phyloP scores from a whole-genome alignment of 2,888 invertebrate species.

The Eupelmus urozonus region DNA sequence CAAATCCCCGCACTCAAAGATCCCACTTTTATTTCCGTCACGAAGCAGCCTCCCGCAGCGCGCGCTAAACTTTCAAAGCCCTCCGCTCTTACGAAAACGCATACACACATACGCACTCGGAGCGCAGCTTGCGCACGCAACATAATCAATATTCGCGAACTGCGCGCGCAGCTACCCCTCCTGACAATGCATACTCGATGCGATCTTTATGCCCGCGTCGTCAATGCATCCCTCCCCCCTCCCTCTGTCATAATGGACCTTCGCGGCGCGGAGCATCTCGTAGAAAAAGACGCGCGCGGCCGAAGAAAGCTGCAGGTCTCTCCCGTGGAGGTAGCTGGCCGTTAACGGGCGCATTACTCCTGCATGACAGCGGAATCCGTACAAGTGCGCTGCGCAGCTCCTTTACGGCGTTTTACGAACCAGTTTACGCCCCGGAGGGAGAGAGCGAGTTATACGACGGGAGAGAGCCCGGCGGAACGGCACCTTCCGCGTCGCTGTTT shows the following conservation, averaged over 20 bases:
- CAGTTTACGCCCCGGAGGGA: constrained; percentile 44
- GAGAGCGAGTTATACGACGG: constrained; percentile 46
- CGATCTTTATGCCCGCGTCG: constrained; percentile 14
- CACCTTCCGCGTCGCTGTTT: constrained; percentile 48
- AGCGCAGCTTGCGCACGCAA: too few relatives aligned
- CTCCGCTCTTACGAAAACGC: too few relatives aligned
- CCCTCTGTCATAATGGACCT: constrained; percentile 2
- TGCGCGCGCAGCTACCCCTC: too few relatives aligned
- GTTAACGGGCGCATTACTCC: constrained; percentile 52
- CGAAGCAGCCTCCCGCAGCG: too few relatives aligned
- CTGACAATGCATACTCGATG: too few relatives aligned
- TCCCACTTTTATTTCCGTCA: too few relatives aligned
- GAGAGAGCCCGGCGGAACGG: constrained; percentile 38
- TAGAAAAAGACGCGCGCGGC: constrained; percentile 11
- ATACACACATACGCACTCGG: not conserved
- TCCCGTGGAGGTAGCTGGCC: constrained; percentile 7
- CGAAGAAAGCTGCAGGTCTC: constrained; percentile 2
- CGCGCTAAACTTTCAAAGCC: too few relatives aligned
- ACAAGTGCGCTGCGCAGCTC: constrained; percentile 38
- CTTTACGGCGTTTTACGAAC: constrained; percentile 48
- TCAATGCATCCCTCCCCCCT: too few relatives aligned
- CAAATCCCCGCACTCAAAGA: too few relatives aligned
- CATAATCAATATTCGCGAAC: too few relatives aligned
- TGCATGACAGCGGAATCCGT: constrained; percentile 43
- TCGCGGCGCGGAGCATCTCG: not conserved